These are phyloP conservation scores for Pammene aurita DNA, from an alignment of 2,888 invertebrate species.

Conservation along the genomic window DNA sequence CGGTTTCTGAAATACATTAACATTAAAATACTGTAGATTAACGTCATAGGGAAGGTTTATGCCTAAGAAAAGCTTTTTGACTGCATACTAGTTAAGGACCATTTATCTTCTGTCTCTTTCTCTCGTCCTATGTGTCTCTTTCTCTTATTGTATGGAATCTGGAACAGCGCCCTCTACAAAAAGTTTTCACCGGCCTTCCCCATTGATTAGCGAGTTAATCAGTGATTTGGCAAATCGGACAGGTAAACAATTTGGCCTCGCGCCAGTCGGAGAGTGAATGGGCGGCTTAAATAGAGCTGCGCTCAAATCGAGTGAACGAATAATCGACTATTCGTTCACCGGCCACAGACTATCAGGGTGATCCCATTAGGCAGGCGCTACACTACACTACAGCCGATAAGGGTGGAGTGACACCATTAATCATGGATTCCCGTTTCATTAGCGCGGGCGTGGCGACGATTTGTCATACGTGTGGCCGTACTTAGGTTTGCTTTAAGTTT, in stretches of 20 bases:
- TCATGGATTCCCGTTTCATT: slow-evolving; percentile 45
- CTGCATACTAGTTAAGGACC: too few relatives aligned
- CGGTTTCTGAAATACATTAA: too few relatives aligned
- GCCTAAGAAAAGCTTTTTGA: too few relatives aligned
- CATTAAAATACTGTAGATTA: too few relatives aligned
- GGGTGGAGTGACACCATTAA: slow-evolving; percentile 44
- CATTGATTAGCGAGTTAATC: slow-evolving; percentile 1
- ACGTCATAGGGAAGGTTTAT: too few relatives aligned
- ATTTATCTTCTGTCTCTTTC: too few relatives aligned
- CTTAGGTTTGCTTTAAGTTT: slow-evolving; percentile 6
- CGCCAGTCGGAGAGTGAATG: slow-evolving; percentile 22
- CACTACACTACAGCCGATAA: slow-evolving; percentile 42
- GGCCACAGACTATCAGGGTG: slow-evolving; percentile 41
- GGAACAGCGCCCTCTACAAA: too few relatives aligned
- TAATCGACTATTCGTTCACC: slow-evolving; percentile 37
- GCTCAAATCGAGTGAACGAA: slow-evolving; percentile 35
- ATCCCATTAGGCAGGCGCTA: slow-evolving; percentile 46
- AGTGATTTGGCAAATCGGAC: slow-evolving; percentile 4
- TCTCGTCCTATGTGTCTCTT: too few relatives aligned
- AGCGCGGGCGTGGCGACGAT: slow-evolving; percentile 40
- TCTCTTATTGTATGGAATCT: too few relatives aligned
- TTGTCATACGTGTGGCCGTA: slow-evolving; percentile 47
- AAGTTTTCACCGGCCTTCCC: too few relatives aligned
- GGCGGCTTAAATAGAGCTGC: slow-evolving; percentile 28
- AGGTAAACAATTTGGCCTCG: slow-evolving; percentile 12